Percentiles rank a stretch among this genome's conserved stretches.
These are phyloP conservation scores for Physeter macrocephalus DNA, from an alignment of 2,113 vertebrate genomes.

Conservation along the genomic window DNA sequence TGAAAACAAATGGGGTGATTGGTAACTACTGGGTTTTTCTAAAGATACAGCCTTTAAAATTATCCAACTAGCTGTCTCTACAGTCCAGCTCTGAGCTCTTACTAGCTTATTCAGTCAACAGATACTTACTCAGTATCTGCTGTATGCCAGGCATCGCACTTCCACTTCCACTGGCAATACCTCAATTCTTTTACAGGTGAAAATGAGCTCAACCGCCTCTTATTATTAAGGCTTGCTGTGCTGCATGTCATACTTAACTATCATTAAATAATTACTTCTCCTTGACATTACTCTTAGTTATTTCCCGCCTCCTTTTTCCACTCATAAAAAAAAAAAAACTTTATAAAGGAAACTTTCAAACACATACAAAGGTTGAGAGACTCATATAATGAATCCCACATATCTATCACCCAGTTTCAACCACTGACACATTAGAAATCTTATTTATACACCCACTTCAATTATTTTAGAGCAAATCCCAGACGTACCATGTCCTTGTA, in stretches of 20 bases:
- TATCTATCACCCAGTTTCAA: not conserved
- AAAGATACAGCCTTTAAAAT: slow-evolving; percentile 2
- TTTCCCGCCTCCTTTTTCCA: not conserved
- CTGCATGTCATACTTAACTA: not conserved
- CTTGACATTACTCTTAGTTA: not conserved
- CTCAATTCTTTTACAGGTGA: not conserved
- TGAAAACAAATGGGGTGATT: not conserved
- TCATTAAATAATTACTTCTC: not conserved
- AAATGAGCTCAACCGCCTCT: not conserved
- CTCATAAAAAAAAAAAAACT: not conserved
- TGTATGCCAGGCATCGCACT: not conserved
- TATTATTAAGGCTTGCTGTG: not conserved
- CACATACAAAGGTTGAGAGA: not conserved
- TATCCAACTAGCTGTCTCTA: not conserved
- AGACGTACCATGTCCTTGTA: not conserved
- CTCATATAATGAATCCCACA: not conserved
- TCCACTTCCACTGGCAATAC: not conserved
- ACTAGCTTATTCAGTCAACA: not conserved
- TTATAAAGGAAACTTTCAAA: not conserved
- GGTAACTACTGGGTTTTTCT: not conserved
- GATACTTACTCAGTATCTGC: not conserved
- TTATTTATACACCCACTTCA: not conserved
- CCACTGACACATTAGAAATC: not conserved
- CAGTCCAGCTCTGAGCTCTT: not conserved
- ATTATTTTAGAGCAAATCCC: not conserved